Base-by-base conservation (phyloP, 2,113 vertebrate genomes). In the Apteryx owenii region DNA sequence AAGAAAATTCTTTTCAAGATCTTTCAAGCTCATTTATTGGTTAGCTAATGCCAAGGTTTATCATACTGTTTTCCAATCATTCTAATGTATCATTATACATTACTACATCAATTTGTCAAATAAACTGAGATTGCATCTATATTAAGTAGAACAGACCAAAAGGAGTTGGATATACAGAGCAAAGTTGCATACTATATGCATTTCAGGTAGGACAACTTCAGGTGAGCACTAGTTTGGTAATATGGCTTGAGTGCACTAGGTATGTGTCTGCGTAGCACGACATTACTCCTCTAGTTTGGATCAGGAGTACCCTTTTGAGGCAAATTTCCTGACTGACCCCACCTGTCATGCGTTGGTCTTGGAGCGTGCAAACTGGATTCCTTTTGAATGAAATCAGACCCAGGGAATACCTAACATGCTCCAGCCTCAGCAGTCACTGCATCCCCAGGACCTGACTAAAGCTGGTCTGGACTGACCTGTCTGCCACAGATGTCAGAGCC, bases 331-430 rank as follows among this genome's bases (percentile, higher is more conserved):
- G 23, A 54, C 44, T 8, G 53, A 42, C 68, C 38, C 25, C 16
- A 38, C 28, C 42, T 42, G 69, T 19, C 51, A 65, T 6, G 18
- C 51, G 26, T 51, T 10, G 26, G 31, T 82, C 62, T 25, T 61
- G 19, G n/a, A 56, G 16, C 0, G 6, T 44, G 33, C 29, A 3
- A 10, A 75, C 76, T 2, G 3, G 38, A 71, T 64, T 89, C n/a
- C 20, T 93, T 88, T 10, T 10, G 14, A 71, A 70, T 31, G 42
- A 71, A 62, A 42, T 38, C 36, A 38, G 36, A 38, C 29, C 22
- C 44, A 71, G 29, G 78, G 66, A 15, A 50, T 2, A 19, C 2
- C 6, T 4, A 44, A 3, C 1, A 1, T 1, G 2, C 28, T 73
- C 50, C 44, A 88, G 51, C 18, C 42, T 20, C 28, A n/a, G 60